Base-by-base conservation (phyloP, 2,888 invertebrate species). In the Ophion ventricosus region DNA sequence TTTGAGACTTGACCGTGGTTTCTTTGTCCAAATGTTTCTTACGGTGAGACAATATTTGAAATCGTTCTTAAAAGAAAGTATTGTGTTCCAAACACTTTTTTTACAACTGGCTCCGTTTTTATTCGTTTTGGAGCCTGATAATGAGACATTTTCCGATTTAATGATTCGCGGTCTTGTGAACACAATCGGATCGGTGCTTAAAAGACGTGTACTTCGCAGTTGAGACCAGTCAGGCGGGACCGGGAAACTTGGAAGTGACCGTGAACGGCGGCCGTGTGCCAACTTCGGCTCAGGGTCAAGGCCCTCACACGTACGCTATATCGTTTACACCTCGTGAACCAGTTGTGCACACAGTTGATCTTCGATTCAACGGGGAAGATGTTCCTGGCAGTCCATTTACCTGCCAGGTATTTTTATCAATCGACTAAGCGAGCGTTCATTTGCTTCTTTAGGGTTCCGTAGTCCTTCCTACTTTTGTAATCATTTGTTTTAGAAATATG, bases 201-300 rank as follows among this genome's bases (percentile, higher is more conserved):
- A 25, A 61, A 1, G 54, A 64, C 40, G 73, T 49, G 49, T 49
- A 14, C 49, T 49, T 49, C 87, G 10, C 91, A 97, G 98, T 99
- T 92, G 99, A 99, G 94, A 99, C 99, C 17, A 98, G 98, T 92
- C 98, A 98, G 93, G 99, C 99, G 4, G 99, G 99, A 23, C 98
- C 99, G 0, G 99, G 99, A 26, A 99, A 99, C 94, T 94, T 99
- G 63, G 99, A 99, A 94, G 99, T 99, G 82, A 98, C 99, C 0
- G 99, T 99, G 40, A 99, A 99, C 92, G 98, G 99, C 8, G 99
- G 99, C 0, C 96, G 98, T 84, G 99, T 99, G 49, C 98, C 99
- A 0, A 99, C 99, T 0, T 98, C 98, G 29, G 99, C 99, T 14
- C 98, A 99, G 92, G 98, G 98, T 0, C 98, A 99, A 92, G 99